Evolutionary conservation across 1,140 invertebrate genomes (phyloP).

Genomic region (Mylabris phalerata): DNA sequence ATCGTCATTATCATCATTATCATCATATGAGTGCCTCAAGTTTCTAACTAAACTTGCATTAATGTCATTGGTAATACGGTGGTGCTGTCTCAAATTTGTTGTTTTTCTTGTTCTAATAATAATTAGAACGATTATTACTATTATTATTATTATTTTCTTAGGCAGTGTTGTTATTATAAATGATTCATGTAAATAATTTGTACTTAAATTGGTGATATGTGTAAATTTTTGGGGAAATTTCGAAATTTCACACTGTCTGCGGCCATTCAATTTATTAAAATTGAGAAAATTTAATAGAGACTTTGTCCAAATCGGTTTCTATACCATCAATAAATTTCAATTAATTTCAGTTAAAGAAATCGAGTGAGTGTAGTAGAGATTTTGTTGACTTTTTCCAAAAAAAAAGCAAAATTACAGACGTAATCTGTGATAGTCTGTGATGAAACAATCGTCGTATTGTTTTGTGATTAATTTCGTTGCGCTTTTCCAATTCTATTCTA

Average conservation of each 20-base stretch:
- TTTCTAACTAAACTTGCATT: too few species aligned
- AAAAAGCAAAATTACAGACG: slow-evolving; percentile 37
- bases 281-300: neutral
- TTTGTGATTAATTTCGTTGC: slow-evolving; percentile 5
- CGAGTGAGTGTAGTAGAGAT: slow-evolving; percentile 15
- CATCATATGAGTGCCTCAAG: slow-evolving; percentile 12
- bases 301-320: slow-evolving; percentile 15
- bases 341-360: slow-evolving; percentile 8
- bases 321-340: slow-evolving; percentile 16
- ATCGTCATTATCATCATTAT: neutral
- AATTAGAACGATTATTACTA: too few species aligned
- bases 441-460: slow-evolving; percentile 26
- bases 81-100: too few species aligned
- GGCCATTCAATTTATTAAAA: neutral
- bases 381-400: slow-evolving; percentile 6
- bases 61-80: too few species aligned
- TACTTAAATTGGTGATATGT: too few species aligned
- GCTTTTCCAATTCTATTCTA: neutral
- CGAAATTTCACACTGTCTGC: too few species aligned
- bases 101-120: too few species aligned
- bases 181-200: too few species aligned
- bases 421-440: slow-evolving; percentile 42
- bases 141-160: too few species aligned
- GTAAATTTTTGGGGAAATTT: too few species aligned
- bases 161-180: too few species aligned